phyloP scores from a whole-genome alignment of 2,888 invertebrate species.

The Mesochorus sp. region DNA sequence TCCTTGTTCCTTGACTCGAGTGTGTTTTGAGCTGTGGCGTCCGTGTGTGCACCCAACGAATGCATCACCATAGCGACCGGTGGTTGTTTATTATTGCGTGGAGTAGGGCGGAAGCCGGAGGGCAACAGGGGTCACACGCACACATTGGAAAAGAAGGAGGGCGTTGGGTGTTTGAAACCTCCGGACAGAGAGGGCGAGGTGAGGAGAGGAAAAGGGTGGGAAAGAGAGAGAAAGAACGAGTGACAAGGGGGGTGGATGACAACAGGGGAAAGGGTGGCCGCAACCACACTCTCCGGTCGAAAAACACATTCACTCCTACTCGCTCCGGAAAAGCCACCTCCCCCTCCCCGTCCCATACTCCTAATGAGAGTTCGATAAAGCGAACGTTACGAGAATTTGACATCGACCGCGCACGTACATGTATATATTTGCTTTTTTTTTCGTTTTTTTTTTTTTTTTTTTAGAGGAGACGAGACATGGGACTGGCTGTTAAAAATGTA shows the following conservation, averaged over 20 bases:
- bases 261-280: slow-evolving; percentile 68
- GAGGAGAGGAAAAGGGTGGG: slow-evolving; percentile 54
- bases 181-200: slow-evolving; percentile 49
- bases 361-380: slow-evolving; percentile 82
- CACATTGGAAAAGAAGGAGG: slow-evolving; percentile 38
- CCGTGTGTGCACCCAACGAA: slow-evolving; percentile 79
- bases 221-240: slow-evolving; percentile 2
- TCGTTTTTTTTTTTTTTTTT: too few species aligned
- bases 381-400: slow-evolving; percentile 80
- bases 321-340: slow-evolving; percentile 45
- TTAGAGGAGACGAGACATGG: too few species aligned
- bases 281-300: slow-evolving; percentile 79
- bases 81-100: slow-evolving; percentile 82
- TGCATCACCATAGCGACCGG: slow-evolving; percentile 81
- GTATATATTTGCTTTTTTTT: not conserved
- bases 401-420: slow-evolving; percentile 70
- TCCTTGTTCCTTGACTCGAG: slow-evolving; percentile 25
- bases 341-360: slow-evolving; percentile 64
- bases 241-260: slow-evolving; percentile 52
- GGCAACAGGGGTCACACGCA: slow-evolving; percentile 63
- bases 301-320: slow-evolving; percentile 79
- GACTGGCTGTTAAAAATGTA: too few species aligned
- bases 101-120: slow-evolving; percentile 66
- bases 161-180: slow-evolving; percentile 33
- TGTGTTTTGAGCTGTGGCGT: slow-evolving; percentile 65